Conservation (phyloP, 2,888 invertebrate genomes). For the Taphrorychus bicolor region DNA sequence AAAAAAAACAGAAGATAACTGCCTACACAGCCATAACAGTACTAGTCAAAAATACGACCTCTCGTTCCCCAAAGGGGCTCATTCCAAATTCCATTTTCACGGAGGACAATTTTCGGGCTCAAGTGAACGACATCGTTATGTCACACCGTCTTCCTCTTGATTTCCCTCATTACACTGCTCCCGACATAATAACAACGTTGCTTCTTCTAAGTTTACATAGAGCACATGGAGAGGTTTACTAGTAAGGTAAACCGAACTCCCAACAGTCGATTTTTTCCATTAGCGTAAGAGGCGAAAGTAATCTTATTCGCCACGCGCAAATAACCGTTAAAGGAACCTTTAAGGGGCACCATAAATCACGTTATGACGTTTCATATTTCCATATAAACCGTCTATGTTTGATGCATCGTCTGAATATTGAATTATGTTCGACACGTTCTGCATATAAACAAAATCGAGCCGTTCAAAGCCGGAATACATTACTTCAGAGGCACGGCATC, state of each 20-base stretch:
- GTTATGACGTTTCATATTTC: conserved; percentile 8
- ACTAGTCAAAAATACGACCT: neutral
- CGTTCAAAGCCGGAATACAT: neutral
- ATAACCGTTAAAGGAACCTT: conserved; percentile 1
- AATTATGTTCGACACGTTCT: conserved; percentile 14
- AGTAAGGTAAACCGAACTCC: too few relatives aligned
- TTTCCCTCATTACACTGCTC: conserved; percentile 6
- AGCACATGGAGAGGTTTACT: too few relatives aligned
- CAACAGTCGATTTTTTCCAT: neutral
- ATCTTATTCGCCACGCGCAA: neutral
- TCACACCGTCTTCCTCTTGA: conserved; percentile 10
- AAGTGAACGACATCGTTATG: conserved; percentile 6
- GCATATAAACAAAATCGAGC: conserved; percentile 11
- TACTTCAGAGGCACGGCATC: neutral
- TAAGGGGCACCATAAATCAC: conserved; percentile 8
- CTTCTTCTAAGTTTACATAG: too few relatives aligned
- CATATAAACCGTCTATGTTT: conserved; percentile 8
- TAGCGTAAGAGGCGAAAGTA: neutral
- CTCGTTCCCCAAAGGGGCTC: neutral
- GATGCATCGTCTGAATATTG: conserved; percentile 19
- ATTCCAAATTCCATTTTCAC: conserved; percentile 18
- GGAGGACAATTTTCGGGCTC: conserved; percentile 13
- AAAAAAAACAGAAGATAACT: too few relatives aligned
- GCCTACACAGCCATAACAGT: too few relatives aligned
- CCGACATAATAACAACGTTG: too few relatives aligned